Percentiles rank a stretch among this genome's conserved stretches.
Evolutionary conservation across 2,888 invertebrate genomes (phyloP).

Genomic region (Netelia melanura): DNA sequence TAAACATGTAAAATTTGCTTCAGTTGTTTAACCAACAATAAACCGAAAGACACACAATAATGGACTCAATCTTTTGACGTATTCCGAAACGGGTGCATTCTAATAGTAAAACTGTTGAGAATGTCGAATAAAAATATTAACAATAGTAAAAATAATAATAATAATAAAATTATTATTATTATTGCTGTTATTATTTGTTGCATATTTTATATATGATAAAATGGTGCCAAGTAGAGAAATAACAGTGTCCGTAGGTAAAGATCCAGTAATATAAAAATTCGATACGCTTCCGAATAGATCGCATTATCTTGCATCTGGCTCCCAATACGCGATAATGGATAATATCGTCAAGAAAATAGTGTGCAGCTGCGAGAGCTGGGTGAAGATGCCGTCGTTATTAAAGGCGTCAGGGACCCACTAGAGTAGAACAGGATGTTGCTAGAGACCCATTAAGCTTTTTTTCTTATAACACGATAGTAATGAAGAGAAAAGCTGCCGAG

Average conservation of each 20-base stretch:
- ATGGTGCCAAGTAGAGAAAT: conserved; percentile 7
- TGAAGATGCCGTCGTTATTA: conserved; percentile 35
- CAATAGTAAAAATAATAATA: too few relatives aligned
- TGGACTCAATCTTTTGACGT: too few relatives aligned
- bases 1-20: too few relatives aligned
- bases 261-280: conserved; percentile 69
- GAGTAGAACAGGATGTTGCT: conserved; percentile 1
- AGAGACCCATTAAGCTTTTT: conserved; percentile 5
- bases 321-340: background rate
- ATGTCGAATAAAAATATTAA: too few relatives aligned
- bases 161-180: too few relatives aligned
- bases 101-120: too few relatives aligned
- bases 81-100: too few relatives aligned
- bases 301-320: conserved; percentile 71
- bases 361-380: background rate
- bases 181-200: too few relatives aligned
- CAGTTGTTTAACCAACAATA: too few relatives aligned
- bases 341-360: conserved; percentile 1
- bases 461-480: background rate
- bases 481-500: background rate
- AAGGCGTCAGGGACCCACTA: background rate
- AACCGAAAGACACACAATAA: too few relatives aligned
- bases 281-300: conserved; percentile 67
- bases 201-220: background rate
- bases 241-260: background rate